A percentile compares a stretch with the other conserved stretches of the same genome.
Conservation (phyloP, 2,888 invertebrate species). For the Horisme vitalbata region DNA sequence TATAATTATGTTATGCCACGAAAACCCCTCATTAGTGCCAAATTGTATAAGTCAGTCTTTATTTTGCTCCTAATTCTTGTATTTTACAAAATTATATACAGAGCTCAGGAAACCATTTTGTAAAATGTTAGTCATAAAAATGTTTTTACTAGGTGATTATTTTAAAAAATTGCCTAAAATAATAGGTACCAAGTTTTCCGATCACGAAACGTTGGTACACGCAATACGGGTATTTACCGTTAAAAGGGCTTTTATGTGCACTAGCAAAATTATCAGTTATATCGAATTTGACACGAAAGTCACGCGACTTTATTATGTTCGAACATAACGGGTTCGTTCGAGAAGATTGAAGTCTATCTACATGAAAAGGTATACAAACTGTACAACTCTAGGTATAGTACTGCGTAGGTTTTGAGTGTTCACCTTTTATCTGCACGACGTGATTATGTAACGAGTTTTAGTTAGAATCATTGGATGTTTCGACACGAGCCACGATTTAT, state of each 20-base stretch:
- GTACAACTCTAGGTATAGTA: no score
- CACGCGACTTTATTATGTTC: conserved; percentile 35
- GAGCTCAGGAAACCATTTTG: conserved; percentile 14
- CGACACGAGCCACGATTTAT: no score
- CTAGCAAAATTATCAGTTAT: conserved; percentile 33
- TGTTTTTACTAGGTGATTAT: conserved; percentile 17
- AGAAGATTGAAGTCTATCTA: no score
- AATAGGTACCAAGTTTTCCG: conserved; percentile 30
- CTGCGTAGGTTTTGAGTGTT: no score
- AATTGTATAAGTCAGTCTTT: no score
- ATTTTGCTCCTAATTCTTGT: no score
- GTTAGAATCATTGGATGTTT: no score
- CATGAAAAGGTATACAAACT: no score
- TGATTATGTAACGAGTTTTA: no score
- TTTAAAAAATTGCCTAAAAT: conserved; percentile 24
- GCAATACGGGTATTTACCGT: conserved; percentile 37
- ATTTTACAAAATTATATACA: conserved; percentile 1
- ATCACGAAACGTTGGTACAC: conserved; percentile 32
- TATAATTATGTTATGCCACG: no score
- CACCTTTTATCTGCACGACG: no score
- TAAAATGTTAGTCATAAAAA: conserved; percentile 18
- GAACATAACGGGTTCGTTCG: conserved; percentile 14
- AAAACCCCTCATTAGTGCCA: no score
- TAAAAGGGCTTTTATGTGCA: conserved; percentile 37
- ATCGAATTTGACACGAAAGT: conserved; percentile 34